Conservation (phyloP, 2,888 invertebrate species). For the Melinopterus prodromus region DNA sequence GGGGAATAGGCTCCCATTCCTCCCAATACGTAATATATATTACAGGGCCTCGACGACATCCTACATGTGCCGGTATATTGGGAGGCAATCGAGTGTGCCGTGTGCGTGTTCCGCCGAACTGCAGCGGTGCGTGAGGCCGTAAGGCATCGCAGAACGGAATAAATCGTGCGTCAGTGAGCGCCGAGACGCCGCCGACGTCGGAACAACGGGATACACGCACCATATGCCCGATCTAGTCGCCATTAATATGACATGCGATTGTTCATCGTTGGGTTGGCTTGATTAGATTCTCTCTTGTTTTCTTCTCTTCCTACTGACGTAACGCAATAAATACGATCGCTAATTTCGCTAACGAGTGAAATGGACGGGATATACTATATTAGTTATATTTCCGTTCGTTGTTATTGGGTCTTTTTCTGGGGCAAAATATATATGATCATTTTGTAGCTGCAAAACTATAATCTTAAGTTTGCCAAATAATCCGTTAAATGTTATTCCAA, state of each 20-base stretch:
- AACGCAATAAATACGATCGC: conserved; percentile 31
- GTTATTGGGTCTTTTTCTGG: background rate
- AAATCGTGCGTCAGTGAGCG: conserved; percentile 51
- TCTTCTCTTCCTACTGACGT: conserved; percentile 28
- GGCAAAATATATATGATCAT: background rate
- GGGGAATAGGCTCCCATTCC: background rate
- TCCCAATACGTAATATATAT: background rate
- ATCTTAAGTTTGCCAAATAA: too few relatives aligned
- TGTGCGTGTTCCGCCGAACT: conserved; percentile 32
- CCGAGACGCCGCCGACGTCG: conserved; percentile 21
- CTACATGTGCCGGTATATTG: conserved; percentile 24
- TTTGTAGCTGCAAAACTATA: too few relatives aligned
- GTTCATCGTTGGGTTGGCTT: conserved; percentile 51
- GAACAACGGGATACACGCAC: conserved; percentile 53
- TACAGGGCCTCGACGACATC: background rate
- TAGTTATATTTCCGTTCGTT: background rate
- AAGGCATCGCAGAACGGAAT: conserved; percentile 48
- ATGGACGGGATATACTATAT: background rate
- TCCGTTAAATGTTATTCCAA: too few relatives aligned
- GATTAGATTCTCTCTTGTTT: conserved; percentile 53
- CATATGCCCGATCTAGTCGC: conserved; percentile 56
- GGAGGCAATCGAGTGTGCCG: conserved; percentile 32
- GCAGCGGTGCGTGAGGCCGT: conserved; percentile 46
- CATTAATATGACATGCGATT: conserved; percentile 56
- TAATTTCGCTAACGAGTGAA: conserved; percentile 32